Evolutionary conservation across 2,113 vertebrate genomes (phyloP), one percentile per base, ranked within the genome.

Genomic region (Rhinoderma darwinii): DNA sequence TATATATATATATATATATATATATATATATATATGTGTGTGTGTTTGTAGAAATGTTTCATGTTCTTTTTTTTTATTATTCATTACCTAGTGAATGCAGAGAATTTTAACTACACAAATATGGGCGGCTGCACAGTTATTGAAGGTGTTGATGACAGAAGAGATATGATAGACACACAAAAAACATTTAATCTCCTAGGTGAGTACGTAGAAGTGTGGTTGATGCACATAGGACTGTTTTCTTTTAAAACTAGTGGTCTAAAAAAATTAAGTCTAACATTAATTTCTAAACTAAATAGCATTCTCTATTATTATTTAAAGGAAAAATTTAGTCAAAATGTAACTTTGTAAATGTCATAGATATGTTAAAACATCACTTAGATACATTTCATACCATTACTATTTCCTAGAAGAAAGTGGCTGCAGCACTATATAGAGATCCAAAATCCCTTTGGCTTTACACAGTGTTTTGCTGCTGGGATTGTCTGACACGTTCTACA

Each of bases 121-220:
- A 95, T 96, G 95, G 96, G 97, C 6, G 95, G 96, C 54, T 95
- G 90, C 32, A 92, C 93, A 0, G 83, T 90, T 9, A 98, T 99
- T 30, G 95, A 97, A 87, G 97, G 97, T 15, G 91, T 99, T 54
- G 91, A 98, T 82, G 98, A 99, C 92, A 90, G 84, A 87, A 95
- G 93, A 1, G 95, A 95, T 88, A 96, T 99, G 96, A 88, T 92
- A 50, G 97, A 99, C 90, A 99, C 98, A 2, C 96, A 88, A 82
- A 96, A 93, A 90, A 99, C 98, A 0, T 99, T 99, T 90, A 86
- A 89, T 0, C 90, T 99, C 0, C 90, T 99, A 84, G 98, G 98
- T 99, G 91, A 91, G 89, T 86, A 12, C 17, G 0, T 37, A 27
- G 30, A 66, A 41, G 27, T 30, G 18, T 5, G 18, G 35, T 35